Conservation (phyloP, 1,140 invertebrate genomes). For the Neodiprion lecontei region DNA sequence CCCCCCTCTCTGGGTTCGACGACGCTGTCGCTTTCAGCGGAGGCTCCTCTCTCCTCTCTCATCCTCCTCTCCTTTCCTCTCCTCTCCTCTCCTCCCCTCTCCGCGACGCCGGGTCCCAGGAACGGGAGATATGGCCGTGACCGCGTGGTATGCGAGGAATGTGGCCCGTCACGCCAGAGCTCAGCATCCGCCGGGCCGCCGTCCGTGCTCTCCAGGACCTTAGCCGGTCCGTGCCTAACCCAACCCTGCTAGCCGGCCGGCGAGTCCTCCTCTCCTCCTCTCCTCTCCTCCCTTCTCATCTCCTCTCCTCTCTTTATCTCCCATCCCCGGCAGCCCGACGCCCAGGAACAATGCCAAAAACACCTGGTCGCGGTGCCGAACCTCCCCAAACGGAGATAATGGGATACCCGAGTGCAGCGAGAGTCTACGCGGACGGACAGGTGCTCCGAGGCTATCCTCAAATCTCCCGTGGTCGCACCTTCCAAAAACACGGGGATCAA, state of each 20-base stretch:
- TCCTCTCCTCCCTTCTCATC: too few relatives aligned
- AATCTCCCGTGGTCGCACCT: background rate
- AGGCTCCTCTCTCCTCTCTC: conserved; percentile 23
- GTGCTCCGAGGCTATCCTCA: background rate
- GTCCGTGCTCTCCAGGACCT: background rate
- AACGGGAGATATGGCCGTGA: conserved; percentile 61
- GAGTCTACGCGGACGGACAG: background rate
- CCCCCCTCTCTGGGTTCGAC: conserved; percentile 22
- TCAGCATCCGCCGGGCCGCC: conserved; percentile 32
- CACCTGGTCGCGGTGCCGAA: background rate
- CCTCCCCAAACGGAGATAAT: background rate
- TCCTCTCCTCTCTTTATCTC: too few relatives aligned
- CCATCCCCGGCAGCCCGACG: too few relatives aligned
- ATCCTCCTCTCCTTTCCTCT: background rate
- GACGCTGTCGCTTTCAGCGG: conserved; percentile 40
- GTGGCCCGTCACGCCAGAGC: conserved; percentile 55
- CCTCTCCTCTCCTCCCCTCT: background rate
- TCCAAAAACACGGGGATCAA: background rate
- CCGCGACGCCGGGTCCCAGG: conserved; percentile 29
- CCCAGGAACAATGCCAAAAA: background rate
- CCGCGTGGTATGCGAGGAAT: conserved; percentile 58
- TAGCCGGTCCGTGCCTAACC: conserved; percentile 11
- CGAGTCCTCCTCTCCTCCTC: too few relatives aligned
- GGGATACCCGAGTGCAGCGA: background rate
- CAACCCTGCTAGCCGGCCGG: background rate